A percentile compares a stretch with the other conserved stretches of the same genome.
Conservation (phyloP, 2,888 invertebrate species). For the Theodoxus fluviatilis region DNA sequence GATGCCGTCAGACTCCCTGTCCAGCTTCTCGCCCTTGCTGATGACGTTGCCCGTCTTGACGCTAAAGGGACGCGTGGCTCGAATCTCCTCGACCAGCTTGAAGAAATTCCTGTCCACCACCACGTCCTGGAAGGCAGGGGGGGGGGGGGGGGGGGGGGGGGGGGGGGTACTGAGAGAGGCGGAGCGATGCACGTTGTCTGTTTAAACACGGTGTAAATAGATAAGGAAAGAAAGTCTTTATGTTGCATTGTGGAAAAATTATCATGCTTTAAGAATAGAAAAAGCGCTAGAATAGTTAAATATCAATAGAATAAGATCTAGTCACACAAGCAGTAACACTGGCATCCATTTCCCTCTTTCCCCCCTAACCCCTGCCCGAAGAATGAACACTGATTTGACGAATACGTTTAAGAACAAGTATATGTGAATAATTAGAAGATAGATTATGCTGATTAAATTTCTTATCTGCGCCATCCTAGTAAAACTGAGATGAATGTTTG, state of each 20-base stretch:
- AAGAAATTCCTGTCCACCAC: conserved; percentile 47
- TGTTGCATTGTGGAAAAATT: neutral
- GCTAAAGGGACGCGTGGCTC: conserved; percentile 34
- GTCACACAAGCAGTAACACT: no score
- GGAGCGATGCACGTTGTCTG: no score
- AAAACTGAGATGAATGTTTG: no score
- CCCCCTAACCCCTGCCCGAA: no score
- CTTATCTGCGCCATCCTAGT: no score
- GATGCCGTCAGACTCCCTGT: conserved; percentile 37
- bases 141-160: no score
- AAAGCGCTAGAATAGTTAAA: neutral
- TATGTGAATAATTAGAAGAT: no score
- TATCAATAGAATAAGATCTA: neutral
- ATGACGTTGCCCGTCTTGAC: conserved; percentile 43
- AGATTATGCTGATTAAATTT: no score
- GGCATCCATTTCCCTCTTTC: no score
- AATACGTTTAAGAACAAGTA: no score
- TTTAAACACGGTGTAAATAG: neutral
- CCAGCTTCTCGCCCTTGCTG: conserved; percentile 32
- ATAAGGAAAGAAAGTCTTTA: neutral
- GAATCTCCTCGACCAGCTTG: conserved; percentile 39
- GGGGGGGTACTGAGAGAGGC: no score
- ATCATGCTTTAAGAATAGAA: neutral
- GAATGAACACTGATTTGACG: no score
- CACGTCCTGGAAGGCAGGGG: conserved; percentile 39